Conservation (phyloP, 2,797 vertebrate species). For the Perodicticus potto region DNA sequence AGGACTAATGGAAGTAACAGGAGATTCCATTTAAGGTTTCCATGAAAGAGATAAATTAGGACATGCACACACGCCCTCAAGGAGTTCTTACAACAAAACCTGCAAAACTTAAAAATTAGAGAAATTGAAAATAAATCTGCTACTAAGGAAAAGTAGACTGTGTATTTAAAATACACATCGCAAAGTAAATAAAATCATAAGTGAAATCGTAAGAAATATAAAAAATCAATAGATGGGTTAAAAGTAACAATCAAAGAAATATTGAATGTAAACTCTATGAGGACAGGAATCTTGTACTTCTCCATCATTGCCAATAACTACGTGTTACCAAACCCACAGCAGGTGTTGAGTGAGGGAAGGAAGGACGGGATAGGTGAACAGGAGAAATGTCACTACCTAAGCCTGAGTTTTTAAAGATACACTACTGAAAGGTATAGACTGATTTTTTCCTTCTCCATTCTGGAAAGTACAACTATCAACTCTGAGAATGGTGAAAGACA, state of each 20-base stretch:
- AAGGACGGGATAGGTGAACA: background rate
- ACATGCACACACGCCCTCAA: background rate
- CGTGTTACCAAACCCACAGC: background rate
- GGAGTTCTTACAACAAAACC: background rate
- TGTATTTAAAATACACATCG: background rate
- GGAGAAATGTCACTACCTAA: background rate
- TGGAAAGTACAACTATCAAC: background rate
- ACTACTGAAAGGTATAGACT: background rate
- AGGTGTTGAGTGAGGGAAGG: background rate
- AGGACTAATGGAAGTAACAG: background rate
- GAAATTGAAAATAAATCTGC: background rate
- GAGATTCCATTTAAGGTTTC: background rate
- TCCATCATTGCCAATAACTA: background rate
- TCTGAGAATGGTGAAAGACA: background rate
- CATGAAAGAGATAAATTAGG: background rate
- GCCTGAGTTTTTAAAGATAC: background rate
- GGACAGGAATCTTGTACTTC: background rate
- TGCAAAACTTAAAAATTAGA: background rate
- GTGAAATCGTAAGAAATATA: background rate
- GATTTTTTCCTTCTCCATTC: background rate
- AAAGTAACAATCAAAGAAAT: background rate
- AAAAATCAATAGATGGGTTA: background rate
- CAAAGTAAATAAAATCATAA: background rate
- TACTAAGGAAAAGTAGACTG: background rate
- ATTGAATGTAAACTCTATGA: background rate